Percentiles rank a stretch among this genome's conserved stretches.
phyloP scores from a whole-genome alignment of 1,140 invertebrate genomes.

The Dolichoris vasculosae region DNA sequence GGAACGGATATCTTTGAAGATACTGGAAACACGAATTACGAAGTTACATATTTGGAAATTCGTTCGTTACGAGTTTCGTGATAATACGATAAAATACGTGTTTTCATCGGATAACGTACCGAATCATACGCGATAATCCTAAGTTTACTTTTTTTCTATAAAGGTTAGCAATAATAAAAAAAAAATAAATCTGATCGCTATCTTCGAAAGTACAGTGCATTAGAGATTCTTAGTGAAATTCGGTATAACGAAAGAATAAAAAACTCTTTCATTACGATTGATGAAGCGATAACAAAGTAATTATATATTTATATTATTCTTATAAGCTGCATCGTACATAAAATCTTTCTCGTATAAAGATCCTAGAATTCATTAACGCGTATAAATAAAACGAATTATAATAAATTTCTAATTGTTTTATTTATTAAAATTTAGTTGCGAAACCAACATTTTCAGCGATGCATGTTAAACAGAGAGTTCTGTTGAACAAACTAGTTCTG shows the following conservation, averaged over 20 bases:
- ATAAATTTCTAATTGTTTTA: background rate
- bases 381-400: background rate
- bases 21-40: background rate
- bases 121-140: background rate
- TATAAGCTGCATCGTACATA: background rate
- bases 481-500: too few relatives aligned
- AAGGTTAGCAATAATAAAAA: background rate
- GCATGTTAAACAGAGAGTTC: too few relatives aligned
- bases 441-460: background rate
- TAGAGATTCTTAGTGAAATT: background rate
- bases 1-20: too few relatives aligned
- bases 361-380: background rate
- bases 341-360: background rate
- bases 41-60: background rate
- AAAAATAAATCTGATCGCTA: background rate
- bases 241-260: background rate
- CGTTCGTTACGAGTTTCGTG: background rate
- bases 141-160: background rate
- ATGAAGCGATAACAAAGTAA: background rate
- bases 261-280: background rate
- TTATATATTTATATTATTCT: background rate
- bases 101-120: background rate
- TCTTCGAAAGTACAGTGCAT: background rate
- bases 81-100: background rate
- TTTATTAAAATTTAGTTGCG: background rate